Evolutionary conservation across 2,888 invertebrate genomes (phyloP).

Genomic region (Cephus pygmeus): DNA sequence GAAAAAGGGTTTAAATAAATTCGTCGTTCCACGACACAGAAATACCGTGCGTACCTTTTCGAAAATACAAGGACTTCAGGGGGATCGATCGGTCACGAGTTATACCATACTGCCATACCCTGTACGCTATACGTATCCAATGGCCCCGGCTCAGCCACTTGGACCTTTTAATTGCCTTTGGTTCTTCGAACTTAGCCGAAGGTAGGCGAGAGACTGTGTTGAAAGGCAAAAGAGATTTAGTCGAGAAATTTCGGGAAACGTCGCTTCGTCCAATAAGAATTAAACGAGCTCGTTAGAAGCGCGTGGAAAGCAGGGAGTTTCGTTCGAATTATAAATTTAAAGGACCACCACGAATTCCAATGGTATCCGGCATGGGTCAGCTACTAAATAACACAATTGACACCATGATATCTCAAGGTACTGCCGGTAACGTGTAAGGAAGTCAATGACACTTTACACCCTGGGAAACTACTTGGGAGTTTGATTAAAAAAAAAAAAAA

Average conservation of each 20-base stretch:
- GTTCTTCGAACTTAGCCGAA: slow-evolving; percentile 17
- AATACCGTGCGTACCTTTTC: not conserved
- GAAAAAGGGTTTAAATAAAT: not conserved
- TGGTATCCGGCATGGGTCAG: not conserved
- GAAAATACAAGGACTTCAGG: not conserved
- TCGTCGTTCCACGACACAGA: not conserved
- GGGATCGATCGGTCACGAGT: not conserved
- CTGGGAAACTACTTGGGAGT: not conserved
- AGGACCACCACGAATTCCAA: slow-evolving; percentile 17
- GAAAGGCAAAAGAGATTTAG: not conserved
- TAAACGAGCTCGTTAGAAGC: slow-evolving; percentile 24
- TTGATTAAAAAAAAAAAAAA: not conserved
- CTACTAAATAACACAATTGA: not conserved
- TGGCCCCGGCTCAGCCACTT: not conserved
- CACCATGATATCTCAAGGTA: not conserved
- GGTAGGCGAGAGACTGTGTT: not conserved
- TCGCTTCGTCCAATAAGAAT: slow-evolving; percentile 8
- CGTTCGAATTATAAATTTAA: slow-evolving; percentile 22
- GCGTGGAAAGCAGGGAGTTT: slow-evolving; percentile 13
- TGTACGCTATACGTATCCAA: not conserved
- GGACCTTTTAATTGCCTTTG: slow-evolving; percentile 22
- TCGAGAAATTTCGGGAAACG: slow-evolving; percentile 14
- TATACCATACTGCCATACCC: not conserved
- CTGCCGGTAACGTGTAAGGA: not conserved
- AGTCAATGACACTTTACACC: not conserved